Base-by-base conservation (phyloP, 2,797 vertebrate genomes). In the Hypotaenidia okinawae region DNA sequence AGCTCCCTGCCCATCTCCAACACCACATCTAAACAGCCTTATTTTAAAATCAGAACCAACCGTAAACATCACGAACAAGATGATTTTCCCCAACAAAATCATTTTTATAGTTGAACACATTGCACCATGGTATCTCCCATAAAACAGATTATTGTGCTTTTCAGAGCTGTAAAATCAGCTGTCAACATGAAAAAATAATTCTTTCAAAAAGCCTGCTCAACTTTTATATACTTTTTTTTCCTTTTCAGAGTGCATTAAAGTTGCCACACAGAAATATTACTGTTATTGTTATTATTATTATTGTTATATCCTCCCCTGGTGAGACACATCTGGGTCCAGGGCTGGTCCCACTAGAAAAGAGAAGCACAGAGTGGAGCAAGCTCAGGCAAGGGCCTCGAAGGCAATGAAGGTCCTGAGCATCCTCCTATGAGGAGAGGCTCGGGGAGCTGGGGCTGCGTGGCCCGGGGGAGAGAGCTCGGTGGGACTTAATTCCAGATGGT, bases 351-450 rank as follows among this genome's bases (percentile, higher is more conserved):
- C 35, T 9, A 21, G 45, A 14, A 6, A 49, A 27, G 7, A n/a
- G 39, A 43, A 41, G 41, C 30, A 16, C 0, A 30, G 22, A 28
- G 15, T 1, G 13, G 18, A 61, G 41, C 0, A 3, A 57, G 55
- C 12, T 27, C 47, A 7, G 35, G 13, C 6, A 22, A 51, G 41
- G 35, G 28, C 33, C 10, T 3, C 1, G 27, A 28, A 15, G 66
- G n/a, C 0, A 4, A 21, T 2, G 32, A 28, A n/a, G 77, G 55
- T 22, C 52, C 51, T 28, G 51, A 52, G 51, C 51, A 52, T 52
- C 51, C 51, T 52, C 27, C 51, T 52, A 9, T 9, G 25, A 28
- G 51, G 51, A 16, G 51, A 28, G 51, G 51, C 51, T 28, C 15
- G 27, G 27, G 27, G 27, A 28, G 27, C 51, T 28, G 27, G 51